Evolutionary conservation across 2,113 vertebrate genomes (phyloP).

Genomic region (Colistium nudipinnis): DNA sequence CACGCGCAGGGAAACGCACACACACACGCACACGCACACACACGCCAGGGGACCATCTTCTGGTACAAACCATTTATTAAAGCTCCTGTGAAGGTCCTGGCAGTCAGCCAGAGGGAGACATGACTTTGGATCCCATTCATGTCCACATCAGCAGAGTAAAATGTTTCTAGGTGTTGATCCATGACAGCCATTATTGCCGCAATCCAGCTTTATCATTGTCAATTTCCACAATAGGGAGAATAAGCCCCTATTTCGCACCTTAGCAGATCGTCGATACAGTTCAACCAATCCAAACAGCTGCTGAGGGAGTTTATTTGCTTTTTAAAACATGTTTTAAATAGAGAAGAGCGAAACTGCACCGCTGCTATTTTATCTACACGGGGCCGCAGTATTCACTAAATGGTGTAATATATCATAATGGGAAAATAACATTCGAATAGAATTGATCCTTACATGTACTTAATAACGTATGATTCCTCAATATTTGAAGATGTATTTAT

Average conservation of each 20-base stretch:
- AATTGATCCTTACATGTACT: slow-evolving; percentile 11
- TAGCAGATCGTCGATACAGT: slow-evolving; percentile 74
- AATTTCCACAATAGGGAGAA: slow-evolving; percentile 76
- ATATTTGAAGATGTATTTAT: not conserved
- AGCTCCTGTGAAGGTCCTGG: slow-evolving; percentile 81
- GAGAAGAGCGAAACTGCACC: slow-evolving; percentile 21
- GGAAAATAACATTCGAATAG: slow-evolving; percentile 16
- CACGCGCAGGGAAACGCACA: slow-evolving; percentile 31
- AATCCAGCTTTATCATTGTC: slow-evolving; percentile 81
- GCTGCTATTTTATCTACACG: slow-evolving; percentile 28
- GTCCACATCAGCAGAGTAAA: slow-evolving; percentile 81
- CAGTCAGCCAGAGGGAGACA: slow-evolving; percentile 80
- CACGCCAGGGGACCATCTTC: slow-evolving; percentile 73
- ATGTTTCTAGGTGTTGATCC: slow-evolving; percentile 82
- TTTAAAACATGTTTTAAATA: slow-evolving; percentile 59
- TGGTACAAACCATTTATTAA: slow-evolving; percentile 80
- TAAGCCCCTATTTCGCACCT: slow-evolving; percentile 67
- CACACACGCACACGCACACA: slow-evolving; percentile 9
- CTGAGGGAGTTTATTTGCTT: slow-evolving; percentile 68
- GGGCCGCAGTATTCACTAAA: slow-evolving; percentile 30
- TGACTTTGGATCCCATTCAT: slow-evolving; percentile 82
- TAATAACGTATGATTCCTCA: not conserved
- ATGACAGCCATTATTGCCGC: slow-evolving; percentile 80
- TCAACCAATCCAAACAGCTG: slow-evolving; percentile 64
- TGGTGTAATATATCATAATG: slow-evolving; percentile 1